Percentiles rank a stretch among this genome's conserved stretches.
Evolutionary conservation across 1,140 invertebrate genomes (phyloP).

Genomic region (Diachasmimorpha longicaudata): DNA sequence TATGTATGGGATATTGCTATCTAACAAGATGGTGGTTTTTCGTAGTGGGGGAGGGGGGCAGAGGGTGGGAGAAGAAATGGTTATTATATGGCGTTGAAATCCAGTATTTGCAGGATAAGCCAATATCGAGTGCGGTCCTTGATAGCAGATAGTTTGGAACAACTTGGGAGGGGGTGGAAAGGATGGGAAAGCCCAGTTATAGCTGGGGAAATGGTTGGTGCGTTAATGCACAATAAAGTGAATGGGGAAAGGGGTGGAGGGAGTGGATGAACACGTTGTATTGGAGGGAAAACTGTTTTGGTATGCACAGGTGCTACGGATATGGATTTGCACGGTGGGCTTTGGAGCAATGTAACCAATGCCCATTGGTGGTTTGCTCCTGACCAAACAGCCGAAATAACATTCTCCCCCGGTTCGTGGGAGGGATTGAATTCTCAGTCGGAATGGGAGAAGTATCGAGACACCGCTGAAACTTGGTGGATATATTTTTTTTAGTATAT

Average conservation of each 20-base stretch:
- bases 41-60: not conserved
- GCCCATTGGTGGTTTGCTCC: not conserved
- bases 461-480: too few species aligned
- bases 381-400: not conserved
- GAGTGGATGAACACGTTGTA: not conserved
- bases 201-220: not conserved
- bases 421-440: not conserved
- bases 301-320: not conserved
- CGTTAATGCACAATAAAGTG: conserved; percentile 1
- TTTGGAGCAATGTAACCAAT: not conserved
- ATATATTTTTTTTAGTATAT: too few species aligned
- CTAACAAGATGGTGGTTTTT: not conserved
- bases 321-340: not conserved
- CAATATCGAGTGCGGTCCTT: not conserved
- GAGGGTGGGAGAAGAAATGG: not conserved
- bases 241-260: not conserved
- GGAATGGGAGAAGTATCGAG: not conserved
- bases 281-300: not conserved
- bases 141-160: not conserved
- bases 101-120: not conserved
- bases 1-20: not conserved
- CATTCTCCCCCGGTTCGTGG: not conserved
- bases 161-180: not conserved
- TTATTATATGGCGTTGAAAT: not conserved
- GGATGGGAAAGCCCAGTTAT: not conserved